Evolutionary conservation across 2,888 invertebrate species (phyloP).

Genomic region (Cantharis lateralis): DNA sequence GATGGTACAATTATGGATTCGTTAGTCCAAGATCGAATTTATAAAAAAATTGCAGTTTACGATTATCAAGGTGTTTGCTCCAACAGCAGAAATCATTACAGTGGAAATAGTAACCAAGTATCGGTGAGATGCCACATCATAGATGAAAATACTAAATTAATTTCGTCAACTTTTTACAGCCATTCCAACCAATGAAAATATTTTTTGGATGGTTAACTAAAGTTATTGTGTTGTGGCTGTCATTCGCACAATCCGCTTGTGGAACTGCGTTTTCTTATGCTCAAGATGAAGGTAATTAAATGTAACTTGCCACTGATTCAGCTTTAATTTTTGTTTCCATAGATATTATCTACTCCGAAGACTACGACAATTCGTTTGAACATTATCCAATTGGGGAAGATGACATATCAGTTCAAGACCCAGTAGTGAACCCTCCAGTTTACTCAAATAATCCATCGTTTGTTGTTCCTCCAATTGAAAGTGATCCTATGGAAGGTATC

Average conservation of each 20-base stretch:
- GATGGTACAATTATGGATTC: constrained; percentile 95
- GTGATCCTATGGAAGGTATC: constrained; percentile 54
- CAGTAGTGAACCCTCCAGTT: constrained; percentile 51
- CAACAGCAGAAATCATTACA: constrained; percentile 68
- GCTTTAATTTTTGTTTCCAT: constrained; percentile 31
- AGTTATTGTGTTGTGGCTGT: constrained; percentile 58
- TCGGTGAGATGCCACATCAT: constrained; percentile 49
- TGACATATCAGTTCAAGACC: constrained; percentile 44
- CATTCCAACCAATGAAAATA: constrained; percentile 62
- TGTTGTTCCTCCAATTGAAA: constrained; percentile 52
- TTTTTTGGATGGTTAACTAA: constrained; percentile 62
- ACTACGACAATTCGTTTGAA: constrained; percentile 40
- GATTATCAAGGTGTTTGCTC: constrained; percentile 90
- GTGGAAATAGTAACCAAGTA: constrained; percentile 57
- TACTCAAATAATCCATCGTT: constrained; percentile 55
- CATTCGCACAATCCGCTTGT: constrained; percentile 56
- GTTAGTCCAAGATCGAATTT: constrained; percentile 86
- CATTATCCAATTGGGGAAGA: constrained; percentile 25
- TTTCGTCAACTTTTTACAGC: constrained; percentile 51
- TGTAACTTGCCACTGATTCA: constrained; percentile 24
- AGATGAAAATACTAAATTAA: not conserved
- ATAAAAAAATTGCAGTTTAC: constrained; percentile 83
- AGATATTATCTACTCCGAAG: constrained; percentile 29
- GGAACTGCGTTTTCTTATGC: constrained; percentile 53
- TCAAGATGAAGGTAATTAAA: constrained; percentile 58